phyloP scores from a whole-genome alignment of 92 coral and sea anemone genomes.

The Isaurus tuberculatus region DNA sequence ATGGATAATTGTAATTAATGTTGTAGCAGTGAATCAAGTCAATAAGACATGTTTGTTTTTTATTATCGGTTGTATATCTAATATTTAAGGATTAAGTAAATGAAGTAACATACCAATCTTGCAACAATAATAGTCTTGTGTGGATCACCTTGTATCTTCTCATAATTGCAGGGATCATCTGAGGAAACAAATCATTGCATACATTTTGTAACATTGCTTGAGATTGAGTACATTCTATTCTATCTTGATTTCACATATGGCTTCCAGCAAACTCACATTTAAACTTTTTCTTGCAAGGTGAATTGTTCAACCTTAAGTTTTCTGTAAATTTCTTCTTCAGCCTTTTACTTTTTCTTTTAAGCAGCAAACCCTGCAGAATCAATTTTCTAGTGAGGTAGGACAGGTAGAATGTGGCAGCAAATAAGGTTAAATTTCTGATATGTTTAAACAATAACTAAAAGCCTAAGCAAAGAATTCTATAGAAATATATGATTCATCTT shows the following conservation, averaged over 20 bases:
- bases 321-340: not conserved
- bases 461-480: no score
- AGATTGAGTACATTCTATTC: not conserved
- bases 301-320: not conserved
- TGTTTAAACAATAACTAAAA: no score
- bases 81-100: no score
- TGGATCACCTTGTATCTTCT: conserved; percentile 60
- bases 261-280: conserved; percentile 5
- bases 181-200: not conserved
- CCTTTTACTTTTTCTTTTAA: not conserved
- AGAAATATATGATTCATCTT: no score
- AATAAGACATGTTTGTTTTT: no score
- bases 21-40: no score
- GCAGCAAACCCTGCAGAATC: conserved; percentile 17
- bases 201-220: not conserved
- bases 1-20: no score
- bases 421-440: no score
- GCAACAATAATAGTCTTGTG: conserved; percentile 59
- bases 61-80: no score
- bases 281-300: not conserved
- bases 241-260: not conserved
- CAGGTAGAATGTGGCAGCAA: not conserved
- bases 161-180: conserved; percentile 56
- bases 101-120: conserved; percentile 58
- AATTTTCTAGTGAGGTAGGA: not conserved